A percentile compares a stretch with the other conserved stretches of the same genome.
These are phyloP conservation scores for Lindbergichthys nudifrons DNA, from an alignment of 2,797 vertebrate genomes.

Conservation along the genomic window DNA sequence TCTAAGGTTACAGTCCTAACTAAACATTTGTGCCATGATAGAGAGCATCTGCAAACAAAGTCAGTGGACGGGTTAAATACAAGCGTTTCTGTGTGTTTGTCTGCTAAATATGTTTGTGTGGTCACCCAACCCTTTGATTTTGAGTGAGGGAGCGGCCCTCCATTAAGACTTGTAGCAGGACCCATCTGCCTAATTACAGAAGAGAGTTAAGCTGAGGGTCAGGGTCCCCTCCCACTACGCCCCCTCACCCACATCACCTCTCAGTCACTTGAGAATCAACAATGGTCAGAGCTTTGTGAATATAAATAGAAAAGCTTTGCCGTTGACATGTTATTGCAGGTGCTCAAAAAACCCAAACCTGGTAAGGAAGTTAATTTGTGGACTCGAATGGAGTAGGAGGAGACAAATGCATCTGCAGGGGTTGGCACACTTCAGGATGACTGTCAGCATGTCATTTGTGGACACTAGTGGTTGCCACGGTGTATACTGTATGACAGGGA, in stretches of 20 bases:
- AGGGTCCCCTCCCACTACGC: slow-evolving; percentile 78
- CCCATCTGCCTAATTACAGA: slow-evolving; percentile 78
- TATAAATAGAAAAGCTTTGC: slow-evolving; percentile 58
- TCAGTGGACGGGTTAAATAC: slow-evolving; percentile 27
- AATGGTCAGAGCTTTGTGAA: slow-evolving; percentile 52
- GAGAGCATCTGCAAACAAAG: slow-evolving; percentile 50
- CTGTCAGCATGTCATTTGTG: slow-evolving; percentile 63
- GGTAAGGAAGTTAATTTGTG: slow-evolving; percentile 50
- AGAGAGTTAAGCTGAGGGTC: slow-evolving; percentile 62
- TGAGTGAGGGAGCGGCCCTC: slow-evolving; percentile 69
- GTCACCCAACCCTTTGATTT: slow-evolving; percentile 79
- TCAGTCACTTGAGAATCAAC: slow-evolving; percentile 52
- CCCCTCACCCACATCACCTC: slow-evolving; percentile 53
- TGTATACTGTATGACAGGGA: slow-evolving; percentile 26
- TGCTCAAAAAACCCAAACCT: slow-evolving; percentile 49
- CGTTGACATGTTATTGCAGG: slow-evolving; percentile 73
- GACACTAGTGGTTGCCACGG: slow-evolving; percentile 47
- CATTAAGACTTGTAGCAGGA: slow-evolving; percentile 64
- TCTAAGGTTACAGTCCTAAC: slow-evolving; percentile 44
- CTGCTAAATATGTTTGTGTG: slow-evolving; percentile 56
- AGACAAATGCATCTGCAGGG: slow-evolving; percentile 29
- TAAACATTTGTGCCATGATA: slow-evolving; percentile 58
- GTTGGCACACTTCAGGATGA: slow-evolving; percentile 25
- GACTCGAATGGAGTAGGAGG: slow-evolving; percentile 36
- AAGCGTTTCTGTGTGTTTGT: slow-evolving; percentile 43